Conservation (phyloP, 2,888 invertebrate species). For the Apamea monoglypha region DNA sequence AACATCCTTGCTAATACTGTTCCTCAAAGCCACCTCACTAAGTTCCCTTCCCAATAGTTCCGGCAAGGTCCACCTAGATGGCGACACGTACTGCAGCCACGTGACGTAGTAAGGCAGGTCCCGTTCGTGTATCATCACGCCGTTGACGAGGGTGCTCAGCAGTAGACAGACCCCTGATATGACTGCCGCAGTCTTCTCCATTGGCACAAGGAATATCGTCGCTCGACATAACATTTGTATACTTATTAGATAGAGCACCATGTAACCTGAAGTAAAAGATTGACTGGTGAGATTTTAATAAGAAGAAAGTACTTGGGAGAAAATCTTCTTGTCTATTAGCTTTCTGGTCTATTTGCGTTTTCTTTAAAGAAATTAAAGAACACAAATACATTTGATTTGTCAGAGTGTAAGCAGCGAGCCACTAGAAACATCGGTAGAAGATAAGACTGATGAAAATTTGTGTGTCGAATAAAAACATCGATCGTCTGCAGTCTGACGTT, state of each 20-base stretch:
- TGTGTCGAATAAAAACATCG: neutral
- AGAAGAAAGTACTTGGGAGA: neutral
- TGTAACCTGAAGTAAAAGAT: conserved; percentile 89
- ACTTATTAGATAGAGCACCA: conserved; percentile 93
- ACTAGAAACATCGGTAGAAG: too few relatives aligned
- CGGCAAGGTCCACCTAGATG: conserved; percentile 93
- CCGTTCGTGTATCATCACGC: conserved; percentile 92
- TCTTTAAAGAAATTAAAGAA: neutral
- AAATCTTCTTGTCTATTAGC: neutral
- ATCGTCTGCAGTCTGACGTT: neutral
- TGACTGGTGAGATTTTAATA: neutral
- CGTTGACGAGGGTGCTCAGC: conserved; percentile 92
- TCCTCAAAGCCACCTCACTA: conserved; percentile 91
- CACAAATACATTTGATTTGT: too few relatives aligned
- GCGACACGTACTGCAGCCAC: conserved; percentile 93
- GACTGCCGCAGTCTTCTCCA: conserved; percentile 91
- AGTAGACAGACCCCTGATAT: conserved; percentile 91
- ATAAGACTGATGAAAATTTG: neutral
- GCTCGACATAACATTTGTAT: conserved; percentile 93
- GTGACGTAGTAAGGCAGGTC: conserved; percentile 92
- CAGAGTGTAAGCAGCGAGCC: too few relatives aligned
- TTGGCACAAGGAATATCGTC: conserved; percentile 92
- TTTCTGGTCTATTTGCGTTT: neutral
- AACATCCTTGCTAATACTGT: conserved; percentile 85
- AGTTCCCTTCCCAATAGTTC: conserved; percentile 92